Evolutionary conservation across 2,888 invertebrate species (phyloP), one percentile per base, ranked within the genome.

Genomic region (Holacanthella duospinosa): DNA sequence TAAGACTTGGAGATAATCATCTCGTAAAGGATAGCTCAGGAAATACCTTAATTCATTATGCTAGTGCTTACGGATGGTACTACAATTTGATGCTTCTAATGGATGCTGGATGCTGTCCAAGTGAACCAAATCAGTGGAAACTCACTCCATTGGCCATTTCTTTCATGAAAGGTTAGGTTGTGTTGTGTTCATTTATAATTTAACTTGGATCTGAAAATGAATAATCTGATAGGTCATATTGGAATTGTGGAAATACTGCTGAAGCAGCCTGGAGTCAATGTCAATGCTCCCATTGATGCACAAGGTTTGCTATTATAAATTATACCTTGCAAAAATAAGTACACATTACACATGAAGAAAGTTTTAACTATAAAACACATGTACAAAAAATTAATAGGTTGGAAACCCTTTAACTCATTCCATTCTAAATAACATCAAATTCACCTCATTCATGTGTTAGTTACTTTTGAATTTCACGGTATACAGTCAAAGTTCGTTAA

Each of bases 41-140:
- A 36, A 82, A 81, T 73, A 76, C 79, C 1, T 71, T 78, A 1
- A 75, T 79, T 1, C 81, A 81, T 74, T 82, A 81, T 73, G 81
- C 81, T 1, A 78, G 79, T 56, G 80, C 80, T 0, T 36, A 36
- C 6, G 82, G 82, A 24, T 82, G 81, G 80, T 77, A 79, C 71
- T 79, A 78, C 69, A 77, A 77, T 63, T 73, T 79, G 28, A 76
- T 79, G 66, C 68, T 80, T 9, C 75, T 82, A 21, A 73, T 80
- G 21, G 77, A 79, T 66, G 74, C 75, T 27, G 76, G 75, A 12
- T 79, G 78, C 29, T 74, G 75, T 27, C 74, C 77, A 2, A 76
- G 75, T 68, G 73, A 72, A n/a, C 67, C 75, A 19, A 80, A 79
- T 71, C 75, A 76, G 60, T 80, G 79, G 79, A 79, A 79, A 76